A percentile compares a stretch with the other conserved stretches of the same genome.
Evolutionary conservation across 2,797 vertebrate species (phyloP).

Genomic region (Falco cherrug): DNA sequence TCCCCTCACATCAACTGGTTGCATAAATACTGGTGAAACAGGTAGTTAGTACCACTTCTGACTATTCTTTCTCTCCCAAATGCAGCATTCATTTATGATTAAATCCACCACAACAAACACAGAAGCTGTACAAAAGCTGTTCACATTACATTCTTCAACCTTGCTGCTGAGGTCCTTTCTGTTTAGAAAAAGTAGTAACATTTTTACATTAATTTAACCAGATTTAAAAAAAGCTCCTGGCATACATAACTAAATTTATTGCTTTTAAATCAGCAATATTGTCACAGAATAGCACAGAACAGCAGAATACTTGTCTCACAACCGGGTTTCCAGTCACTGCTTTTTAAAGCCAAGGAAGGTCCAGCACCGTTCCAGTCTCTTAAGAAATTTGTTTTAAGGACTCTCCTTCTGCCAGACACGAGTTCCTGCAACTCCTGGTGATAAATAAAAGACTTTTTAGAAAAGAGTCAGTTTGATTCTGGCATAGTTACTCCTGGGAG

Average conservation of each 20-base stretch:
- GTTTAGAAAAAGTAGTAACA: background rate
- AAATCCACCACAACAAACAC: background rate
- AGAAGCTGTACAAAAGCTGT: background rate
- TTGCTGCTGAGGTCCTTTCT: background rate
- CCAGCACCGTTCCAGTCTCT: background rate
- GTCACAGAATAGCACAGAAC: background rate
- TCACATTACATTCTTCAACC: background rate
- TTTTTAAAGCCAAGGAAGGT: background rate
- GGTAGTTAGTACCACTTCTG: background rate
- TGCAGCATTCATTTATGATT: accelerated
- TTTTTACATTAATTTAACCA: background rate
- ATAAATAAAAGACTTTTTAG: background rate
- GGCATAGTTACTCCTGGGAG: background rate
- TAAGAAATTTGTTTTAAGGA: background rate
- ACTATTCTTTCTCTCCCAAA: background rate
- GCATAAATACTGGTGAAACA: accelerated
- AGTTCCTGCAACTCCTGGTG: background rate
- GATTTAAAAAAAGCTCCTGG: background rate
- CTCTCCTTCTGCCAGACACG: background rate
- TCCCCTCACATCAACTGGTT: background rate
- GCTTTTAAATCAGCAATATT: background rate
- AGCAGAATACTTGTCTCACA: background rate
- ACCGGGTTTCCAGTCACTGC: background rate
- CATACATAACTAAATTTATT: accelerated
- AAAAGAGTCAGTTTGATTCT: background rate